Evolutionary conservation across 1,140 invertebrate genomes (phyloP).

Genomic region (Paracyclopina nana): DNA sequence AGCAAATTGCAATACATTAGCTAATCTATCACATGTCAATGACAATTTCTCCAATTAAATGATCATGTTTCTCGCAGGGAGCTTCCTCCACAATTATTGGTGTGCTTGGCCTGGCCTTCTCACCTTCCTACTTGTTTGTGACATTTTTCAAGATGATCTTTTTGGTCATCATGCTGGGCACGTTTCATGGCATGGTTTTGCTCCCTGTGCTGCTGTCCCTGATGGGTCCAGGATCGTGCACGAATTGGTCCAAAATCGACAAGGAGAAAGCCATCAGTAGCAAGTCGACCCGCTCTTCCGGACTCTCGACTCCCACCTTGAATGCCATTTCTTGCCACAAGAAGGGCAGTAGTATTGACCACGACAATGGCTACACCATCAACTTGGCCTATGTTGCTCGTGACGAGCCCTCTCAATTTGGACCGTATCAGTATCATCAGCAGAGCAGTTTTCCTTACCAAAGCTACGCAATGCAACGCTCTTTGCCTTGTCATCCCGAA

Average conservation of each 20-base stretch:
- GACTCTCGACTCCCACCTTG: constrained; percentile 1
- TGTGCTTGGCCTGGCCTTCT: constrained; percentile 60
- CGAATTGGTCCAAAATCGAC: constrained; percentile 10
- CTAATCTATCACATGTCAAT: too few species aligned
- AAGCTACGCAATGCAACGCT: neutral
- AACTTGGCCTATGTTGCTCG: constrained; percentile 1
- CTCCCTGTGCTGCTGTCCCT: constrained; percentile 75
- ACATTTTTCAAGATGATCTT: constrained; percentile 98
- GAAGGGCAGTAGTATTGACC: neutral
- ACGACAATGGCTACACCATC: constrained; percentile 3
- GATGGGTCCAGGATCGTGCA: constrained; percentile 57
- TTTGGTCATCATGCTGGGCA: constrained; percentile 80
- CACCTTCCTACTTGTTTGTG: constrained; percentile 84
- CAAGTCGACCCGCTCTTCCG: constrained; percentile 4
- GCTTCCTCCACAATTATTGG: constrained; percentile 80
- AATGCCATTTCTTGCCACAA: constrained; percentile 2
- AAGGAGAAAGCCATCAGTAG: too few species aligned
- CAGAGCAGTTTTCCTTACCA: neutral
- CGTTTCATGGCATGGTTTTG: constrained; percentile 75
- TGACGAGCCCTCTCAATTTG: constrained; percentile 3
- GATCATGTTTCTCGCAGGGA: too few species aligned
- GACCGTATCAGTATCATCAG: neutral
- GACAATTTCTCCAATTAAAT: too few species aligned
- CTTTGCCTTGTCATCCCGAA: neutral
- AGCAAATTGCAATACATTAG: too few species aligned